Evolutionary conservation across 2,888 invertebrate species (phyloP).

Genomic region (Eilema griseolum): DNA sequence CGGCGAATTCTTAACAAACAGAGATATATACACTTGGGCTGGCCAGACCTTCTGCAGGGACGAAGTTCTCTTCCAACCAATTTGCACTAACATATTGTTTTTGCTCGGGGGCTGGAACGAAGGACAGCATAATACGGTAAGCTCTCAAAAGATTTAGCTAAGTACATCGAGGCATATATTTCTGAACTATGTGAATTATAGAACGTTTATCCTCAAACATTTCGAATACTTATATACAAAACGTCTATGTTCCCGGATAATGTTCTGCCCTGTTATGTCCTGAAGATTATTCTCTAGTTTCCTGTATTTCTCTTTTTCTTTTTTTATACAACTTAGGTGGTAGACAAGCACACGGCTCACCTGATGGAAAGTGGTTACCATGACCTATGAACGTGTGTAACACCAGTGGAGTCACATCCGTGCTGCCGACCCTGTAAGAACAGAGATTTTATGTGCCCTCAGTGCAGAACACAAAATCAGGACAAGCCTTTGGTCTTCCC

Average conservation of each 20-base stretch:
- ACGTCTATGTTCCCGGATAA: background rate
- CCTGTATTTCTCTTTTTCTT: too few relatives aligned
- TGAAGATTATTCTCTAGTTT: background rate
- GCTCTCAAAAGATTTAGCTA: background rate
- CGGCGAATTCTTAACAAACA: slow-evolving; percentile 89
- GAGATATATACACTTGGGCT: slow-evolving; percentile 79
- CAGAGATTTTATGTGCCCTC: too few relatives aligned
- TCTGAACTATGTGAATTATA: background rate
- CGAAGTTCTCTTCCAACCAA: slow-evolving; percentile 81
- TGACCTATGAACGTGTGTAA: too few relatives aligned
- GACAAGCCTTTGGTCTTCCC: too few relatives aligned
- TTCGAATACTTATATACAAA: background rate
- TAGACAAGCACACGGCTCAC: too few relatives aligned
- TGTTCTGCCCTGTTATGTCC: background rate
- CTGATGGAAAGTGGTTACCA: too few relatives aligned
- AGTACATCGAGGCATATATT: background rate
- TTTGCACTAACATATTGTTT: slow-evolving; percentile 90
- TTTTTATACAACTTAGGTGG: too few relatives aligned
- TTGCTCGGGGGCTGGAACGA: slow-evolving; percentile 88
- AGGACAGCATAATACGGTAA: slow-evolving; percentile 78
- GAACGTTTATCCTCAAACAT: background rate
- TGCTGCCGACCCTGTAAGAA: too few relatives aligned
- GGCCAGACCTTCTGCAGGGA: slow-evolving; percentile 86
- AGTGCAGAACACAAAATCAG: too few relatives aligned
- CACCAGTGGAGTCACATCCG: too few relatives aligned